These are phyloP conservation scores for Microtus richardsoni DNA, from an alignment of 2,113 vertebrate species.

Conservation along the genomic window DNA sequence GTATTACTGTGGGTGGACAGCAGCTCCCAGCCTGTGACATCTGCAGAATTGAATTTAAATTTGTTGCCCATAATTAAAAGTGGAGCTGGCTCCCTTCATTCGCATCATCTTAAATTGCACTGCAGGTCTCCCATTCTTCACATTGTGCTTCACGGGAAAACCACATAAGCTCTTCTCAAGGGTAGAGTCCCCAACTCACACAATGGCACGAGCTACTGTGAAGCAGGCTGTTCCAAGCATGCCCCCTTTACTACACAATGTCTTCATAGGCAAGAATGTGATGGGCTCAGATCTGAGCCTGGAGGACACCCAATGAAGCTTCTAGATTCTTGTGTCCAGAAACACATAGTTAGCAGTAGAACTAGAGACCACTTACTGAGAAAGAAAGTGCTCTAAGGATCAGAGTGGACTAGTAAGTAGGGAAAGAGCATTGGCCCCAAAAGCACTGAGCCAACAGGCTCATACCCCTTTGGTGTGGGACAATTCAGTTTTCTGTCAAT, in stretches of 20 bases:
- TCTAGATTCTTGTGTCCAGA: neutral
- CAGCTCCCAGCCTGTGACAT: neutral
- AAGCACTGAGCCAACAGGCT: neutral
- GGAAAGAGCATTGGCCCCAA: neutral
- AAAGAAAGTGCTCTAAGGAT: neutral
- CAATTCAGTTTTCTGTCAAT: no score
- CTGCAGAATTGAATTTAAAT: slow-evolving; percentile 20
- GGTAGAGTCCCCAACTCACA: neutral
- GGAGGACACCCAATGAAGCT: neutral
- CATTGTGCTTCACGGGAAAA: rapidly evolving
- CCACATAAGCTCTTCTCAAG: neutral
- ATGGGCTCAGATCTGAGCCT: neutral
- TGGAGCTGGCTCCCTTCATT: neutral
- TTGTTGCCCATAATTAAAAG: neutral
- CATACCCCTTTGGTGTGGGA: no score
- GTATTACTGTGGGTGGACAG: neutral
- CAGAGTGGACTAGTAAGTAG: neutral
- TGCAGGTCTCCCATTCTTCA: neutral
- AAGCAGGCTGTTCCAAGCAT: neutral
- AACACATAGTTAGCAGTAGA: neutral
- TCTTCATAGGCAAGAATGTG: neutral
- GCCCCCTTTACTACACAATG: neutral
- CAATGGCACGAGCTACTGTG: neutral
- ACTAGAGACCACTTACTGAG: neutral
- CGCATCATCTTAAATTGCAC: neutral